Conservation (phyloP, 2,113 vertebrate genomes). For the Phyllostomus hastatus region DNA sequence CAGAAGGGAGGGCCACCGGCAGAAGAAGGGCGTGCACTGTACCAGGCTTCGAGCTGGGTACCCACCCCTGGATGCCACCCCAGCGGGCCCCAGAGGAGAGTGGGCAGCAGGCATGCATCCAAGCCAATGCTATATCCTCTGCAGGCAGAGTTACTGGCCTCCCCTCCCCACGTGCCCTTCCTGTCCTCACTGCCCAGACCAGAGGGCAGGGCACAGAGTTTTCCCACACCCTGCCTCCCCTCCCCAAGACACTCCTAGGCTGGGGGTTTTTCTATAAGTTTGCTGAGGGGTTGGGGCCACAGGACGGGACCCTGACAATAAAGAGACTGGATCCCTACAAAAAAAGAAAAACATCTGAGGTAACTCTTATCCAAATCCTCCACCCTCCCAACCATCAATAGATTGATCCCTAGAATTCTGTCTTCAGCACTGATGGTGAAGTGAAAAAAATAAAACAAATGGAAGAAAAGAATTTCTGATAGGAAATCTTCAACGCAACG, state of each 20-base stretch:
- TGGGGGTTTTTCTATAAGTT: conserved; percentile 63
- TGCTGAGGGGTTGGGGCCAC: conserved; percentile 7
- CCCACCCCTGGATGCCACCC: conserved; percentile 73
- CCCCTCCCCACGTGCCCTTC: conserved; percentile 57
- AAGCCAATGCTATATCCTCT: conserved; percentile 62
- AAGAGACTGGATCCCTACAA: conserved; percentile 67
- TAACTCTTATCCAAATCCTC: not conserved
- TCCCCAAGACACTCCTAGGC: conserved; percentile 52
- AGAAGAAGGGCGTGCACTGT: conserved; percentile 72
- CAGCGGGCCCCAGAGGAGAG: conserved; percentile 78
- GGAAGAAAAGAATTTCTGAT: not conserved
- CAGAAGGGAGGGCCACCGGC: conserved; percentile 65
- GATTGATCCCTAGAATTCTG: not conserved
- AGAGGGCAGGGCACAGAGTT: conserved; percentile 48
- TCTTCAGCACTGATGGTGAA: not conserved
- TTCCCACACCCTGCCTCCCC: not conserved
- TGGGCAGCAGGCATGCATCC: conserved; percentile 71
- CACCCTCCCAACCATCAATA: not conserved
- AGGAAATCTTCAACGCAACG: not conserved
- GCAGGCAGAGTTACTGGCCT: conserved; percentile 64
- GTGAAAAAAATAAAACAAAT: not conserved
- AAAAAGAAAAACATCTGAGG: not conserved
- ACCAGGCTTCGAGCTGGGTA: conserved; percentile 75
- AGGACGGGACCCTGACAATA: conserved; percentile 63
- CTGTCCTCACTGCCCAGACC: conserved; percentile 45